Evolutionary conservation across 1,140 invertebrate genomes (phyloP), one percentile per base, ranked within the genome.

Genomic region (Ips nitidus): DNA sequence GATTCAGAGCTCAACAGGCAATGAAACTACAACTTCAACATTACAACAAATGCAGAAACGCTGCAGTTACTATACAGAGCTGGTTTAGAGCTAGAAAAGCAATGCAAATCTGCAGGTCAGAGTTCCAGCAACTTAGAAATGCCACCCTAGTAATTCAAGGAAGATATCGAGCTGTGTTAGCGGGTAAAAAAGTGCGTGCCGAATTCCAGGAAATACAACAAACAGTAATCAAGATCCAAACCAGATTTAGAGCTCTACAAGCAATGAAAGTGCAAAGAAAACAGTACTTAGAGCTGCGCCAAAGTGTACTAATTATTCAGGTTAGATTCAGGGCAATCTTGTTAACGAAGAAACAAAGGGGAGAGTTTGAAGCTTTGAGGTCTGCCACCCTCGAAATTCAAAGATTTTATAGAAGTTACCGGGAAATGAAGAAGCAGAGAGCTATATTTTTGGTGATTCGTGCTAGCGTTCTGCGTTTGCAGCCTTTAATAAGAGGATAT

Each of bases 401-500:
- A 61, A 69, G 43, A 47, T 63, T 52, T 52, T 80, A 72, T 64
- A 73, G 74, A 60, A 45, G 37, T n/a, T 73, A 76, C 50, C 47
- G 52, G 40, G 7, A 64, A 36, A 79, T 74, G 75, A 75, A 73
- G 60, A 69, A 62, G 43, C 41, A 62, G 47, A 55, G 67, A 47
- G 73, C 73, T 41, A 66, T 69, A 7, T 83, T 79, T 71, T 79
- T 78, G 52, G 42, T 8, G 8, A 61, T 56, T 5, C 59, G 50
- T 38, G 71, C 45, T 8, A 38, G 73, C 86, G 43, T 85, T 86
- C 71, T 57, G 3, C 2, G 22, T 2, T 0, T 71, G 2, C 62
- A 71, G 22, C 77, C 80, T 0, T 68, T 74, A 36, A 75, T 78
- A 5, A 81, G 84, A 71, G 85, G 85, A 43, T 83, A 81, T 76